Percentiles rank a stretch among this genome's conserved stretches.
Evolutionary conservation across 2,888 invertebrate species (phyloP).

Genomic region (Anthophora plumipes): DNA sequence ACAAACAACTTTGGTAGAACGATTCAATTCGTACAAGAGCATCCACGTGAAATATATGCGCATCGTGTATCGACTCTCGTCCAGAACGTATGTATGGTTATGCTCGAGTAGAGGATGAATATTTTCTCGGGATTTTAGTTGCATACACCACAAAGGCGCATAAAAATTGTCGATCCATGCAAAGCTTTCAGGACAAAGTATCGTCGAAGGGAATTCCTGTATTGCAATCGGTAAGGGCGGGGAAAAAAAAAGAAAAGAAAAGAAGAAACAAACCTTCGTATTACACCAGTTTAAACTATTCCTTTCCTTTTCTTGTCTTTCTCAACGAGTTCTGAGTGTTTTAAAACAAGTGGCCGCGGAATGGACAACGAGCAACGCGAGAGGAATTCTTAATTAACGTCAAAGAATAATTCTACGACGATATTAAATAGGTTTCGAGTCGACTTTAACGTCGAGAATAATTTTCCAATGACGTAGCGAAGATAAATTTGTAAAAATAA

Average conservation of each 20-base stretch:
- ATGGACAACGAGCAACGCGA: neutral
- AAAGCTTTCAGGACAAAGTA: neutral
- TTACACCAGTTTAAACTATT: neutral
- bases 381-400: too few species aligned
- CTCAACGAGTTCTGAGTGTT: neutral
- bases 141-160: neutral
- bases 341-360: neutral
- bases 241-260: neutral
- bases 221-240: too few species aligned
- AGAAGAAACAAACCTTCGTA: neutral
- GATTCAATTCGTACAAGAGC: slow-evolving; percentile 2
- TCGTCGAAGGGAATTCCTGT: neutral
- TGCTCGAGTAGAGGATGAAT: neutral
- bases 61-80: neutral
- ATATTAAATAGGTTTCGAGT: neutral
- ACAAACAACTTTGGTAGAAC: neutral
- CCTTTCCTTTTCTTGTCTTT: too few species aligned
- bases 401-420: neutral
- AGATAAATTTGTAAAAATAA: too few species aligned
- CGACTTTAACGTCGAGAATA: too few species aligned
- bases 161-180: slow-evolving; percentile 3
- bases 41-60: neutral
- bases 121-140: slow-evolving; percentile 5
- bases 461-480: too few species aligned
- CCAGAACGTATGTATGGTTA: neutral